Percentiles rank a stretch among this genome's conserved stretches.
Conservation (phyloP, 2,113 vertebrate species). For the Buteo buteo region DNA sequence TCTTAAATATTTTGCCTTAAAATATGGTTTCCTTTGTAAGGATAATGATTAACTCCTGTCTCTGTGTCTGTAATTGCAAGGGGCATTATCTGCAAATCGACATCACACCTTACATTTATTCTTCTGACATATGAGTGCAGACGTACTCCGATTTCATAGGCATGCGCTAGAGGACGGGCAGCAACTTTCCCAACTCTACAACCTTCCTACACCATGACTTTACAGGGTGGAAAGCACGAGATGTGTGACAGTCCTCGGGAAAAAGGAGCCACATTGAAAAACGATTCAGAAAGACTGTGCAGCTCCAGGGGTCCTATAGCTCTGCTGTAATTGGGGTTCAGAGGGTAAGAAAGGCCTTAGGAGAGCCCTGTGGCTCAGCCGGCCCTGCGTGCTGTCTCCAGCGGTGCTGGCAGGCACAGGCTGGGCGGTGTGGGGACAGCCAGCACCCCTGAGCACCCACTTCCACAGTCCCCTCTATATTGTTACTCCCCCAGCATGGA, state of each 20-base stretch:
- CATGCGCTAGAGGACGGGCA: neutral
- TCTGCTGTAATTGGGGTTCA: neutral
- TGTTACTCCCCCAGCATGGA: no score
- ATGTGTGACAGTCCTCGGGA: rapidly evolving
- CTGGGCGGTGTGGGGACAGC: neutral
- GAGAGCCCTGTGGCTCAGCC: neutral
- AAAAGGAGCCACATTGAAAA: neutral
- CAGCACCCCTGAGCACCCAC: rapidly evolving
- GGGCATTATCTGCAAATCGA: neutral
- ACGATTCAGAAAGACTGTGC: neutral
- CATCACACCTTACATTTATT: neutral
- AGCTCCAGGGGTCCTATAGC: neutral
- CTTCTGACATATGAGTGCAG: rapidly evolving
- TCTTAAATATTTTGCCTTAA: neutral
- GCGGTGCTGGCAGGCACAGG: neutral
- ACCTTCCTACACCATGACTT: rapidly evolving
- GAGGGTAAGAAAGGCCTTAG: neutral
- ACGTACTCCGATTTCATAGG: neutral
- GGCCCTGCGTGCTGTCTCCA: neutral
- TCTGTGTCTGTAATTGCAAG: neutral
- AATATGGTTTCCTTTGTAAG: neutral
- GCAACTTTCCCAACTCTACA: neutral
- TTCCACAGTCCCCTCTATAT: rapidly evolving
- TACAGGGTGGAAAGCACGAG: rapidly evolving
- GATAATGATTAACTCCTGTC: neutral